These are phyloP conservation scores for Acanthosepion lycidas DNA, from an alignment of 2,888 invertebrate genomes.

Conservation along the genomic window DNA sequence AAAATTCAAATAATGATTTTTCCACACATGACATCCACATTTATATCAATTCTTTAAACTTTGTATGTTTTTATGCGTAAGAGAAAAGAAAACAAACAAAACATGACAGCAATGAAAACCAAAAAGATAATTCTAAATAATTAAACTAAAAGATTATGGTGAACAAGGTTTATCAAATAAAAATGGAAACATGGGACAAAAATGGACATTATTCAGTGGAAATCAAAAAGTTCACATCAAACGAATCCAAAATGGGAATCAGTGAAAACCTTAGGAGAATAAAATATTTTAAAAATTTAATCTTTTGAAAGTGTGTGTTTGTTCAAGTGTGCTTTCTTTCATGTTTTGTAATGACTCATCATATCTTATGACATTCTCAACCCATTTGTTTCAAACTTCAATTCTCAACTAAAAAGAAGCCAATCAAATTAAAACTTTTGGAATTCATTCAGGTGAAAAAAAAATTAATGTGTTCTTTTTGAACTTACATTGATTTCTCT, in stretches of 20 bases:
- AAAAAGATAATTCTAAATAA: background rate
- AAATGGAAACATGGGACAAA: background rate
- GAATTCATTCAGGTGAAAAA: background rate
- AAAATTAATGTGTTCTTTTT: background rate
- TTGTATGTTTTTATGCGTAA: too few relatives aligned
- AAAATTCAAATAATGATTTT: too few relatives aligned
- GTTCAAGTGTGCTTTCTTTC: too few relatives aligned
- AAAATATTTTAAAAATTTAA: background rate
- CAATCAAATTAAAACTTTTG: background rate
- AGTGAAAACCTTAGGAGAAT: background rate
- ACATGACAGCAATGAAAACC: too few relatives aligned
- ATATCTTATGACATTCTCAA: background rate
- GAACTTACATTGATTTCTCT: background rate
- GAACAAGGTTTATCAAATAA: background rate
- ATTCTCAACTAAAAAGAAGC: background rate
- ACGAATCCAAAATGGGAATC: background rate
- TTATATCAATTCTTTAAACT: too few relatives aligned
- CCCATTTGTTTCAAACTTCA: background rate
- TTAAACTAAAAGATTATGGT: background rate
- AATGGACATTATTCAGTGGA: background rate
- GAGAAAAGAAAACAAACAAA: too few relatives aligned
- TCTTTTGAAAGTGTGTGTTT: background rate
- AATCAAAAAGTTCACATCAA: background rate
- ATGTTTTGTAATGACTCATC: background rate
- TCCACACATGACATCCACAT: too few relatives aligned